Conservation (phyloP, 30 jellyfish, hydroid and myxozoan genomes). For the Pelagia noctiluca region DNA sequence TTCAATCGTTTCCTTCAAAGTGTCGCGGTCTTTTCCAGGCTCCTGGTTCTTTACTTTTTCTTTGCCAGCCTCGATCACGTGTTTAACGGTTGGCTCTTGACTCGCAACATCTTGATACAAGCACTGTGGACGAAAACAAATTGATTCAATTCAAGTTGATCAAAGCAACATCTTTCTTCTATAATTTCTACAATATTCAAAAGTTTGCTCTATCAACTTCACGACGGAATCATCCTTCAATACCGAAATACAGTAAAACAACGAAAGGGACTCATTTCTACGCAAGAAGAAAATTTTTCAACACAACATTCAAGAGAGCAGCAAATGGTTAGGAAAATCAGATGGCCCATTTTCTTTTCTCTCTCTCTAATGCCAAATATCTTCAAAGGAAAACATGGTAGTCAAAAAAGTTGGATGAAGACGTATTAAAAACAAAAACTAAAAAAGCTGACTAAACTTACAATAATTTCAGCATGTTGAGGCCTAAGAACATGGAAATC, state of each 20-base stretch:
- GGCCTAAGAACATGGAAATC: conserved; percentile 63
- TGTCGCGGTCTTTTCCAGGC: conserved; percentile 67
- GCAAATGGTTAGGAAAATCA: too few relatives aligned
- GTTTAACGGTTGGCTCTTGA: conserved; percentile 78
- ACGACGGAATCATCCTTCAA: too few relatives aligned
- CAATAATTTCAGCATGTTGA: conserved; percentile 69
- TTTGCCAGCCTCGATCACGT: conserved; percentile 56
- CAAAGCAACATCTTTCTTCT: not conserved
- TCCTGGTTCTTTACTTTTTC: conserved; percentile 53
- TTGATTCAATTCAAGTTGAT: not conserved
- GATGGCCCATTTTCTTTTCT: too few relatives aligned
- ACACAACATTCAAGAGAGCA: too few relatives aligned
- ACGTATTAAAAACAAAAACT: not conserved
- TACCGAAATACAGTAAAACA: too few relatives aligned
- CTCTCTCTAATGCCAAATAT: too few relatives aligned
- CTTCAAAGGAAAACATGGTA: too few relatives aligned
- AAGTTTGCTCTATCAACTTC: too few relatives aligned
- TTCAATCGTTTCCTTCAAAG: conserved; percentile 47
- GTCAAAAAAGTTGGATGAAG: not conserved
- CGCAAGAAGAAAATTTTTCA: too few relatives aligned
- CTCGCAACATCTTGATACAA: conserved; percentile 75
- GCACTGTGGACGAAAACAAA: conserved; percentile 26
- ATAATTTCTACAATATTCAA: too few relatives aligned
- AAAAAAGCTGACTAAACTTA: not conserved
- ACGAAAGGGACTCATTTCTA: too few relatives aligned